A percentile compares a stretch with the other conserved stretches of the same genome.
These are phyloP conservation scores for Brachyistius frenatus DNA, from an alignment of 2,113 vertebrate species.

Conservation along the genomic window DNA sequence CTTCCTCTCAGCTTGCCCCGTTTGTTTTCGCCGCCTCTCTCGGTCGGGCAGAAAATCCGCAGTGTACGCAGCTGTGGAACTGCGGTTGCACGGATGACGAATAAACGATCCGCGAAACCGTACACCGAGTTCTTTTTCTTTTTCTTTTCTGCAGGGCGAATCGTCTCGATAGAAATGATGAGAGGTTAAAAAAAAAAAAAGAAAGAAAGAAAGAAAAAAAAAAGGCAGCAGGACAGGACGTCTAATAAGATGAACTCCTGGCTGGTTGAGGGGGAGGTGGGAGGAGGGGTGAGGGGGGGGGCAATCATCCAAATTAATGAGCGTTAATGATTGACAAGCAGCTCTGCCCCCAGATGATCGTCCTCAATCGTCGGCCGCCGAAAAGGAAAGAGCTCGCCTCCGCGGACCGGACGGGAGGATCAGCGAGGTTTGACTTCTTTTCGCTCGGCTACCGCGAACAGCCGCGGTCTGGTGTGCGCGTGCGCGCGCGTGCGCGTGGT, in stretches of 20 bases:
- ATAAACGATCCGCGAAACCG: constrained; percentile 59
- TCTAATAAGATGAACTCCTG: constrained; percentile 56
- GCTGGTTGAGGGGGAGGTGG: constrained; percentile 31
- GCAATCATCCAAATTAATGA: constrained; percentile 75
- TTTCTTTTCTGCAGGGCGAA: constrained; percentile 22
- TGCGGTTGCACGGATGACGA: constrained; percentile 71
- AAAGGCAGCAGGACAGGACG: constrained; percentile 34
- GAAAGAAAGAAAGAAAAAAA: constrained; percentile 27
- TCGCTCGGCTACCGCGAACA: constrained; percentile 30
- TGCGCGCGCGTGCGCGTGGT: constrained; percentile 3
- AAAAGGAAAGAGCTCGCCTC: constrained; percentile 48
- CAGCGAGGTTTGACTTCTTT: neutral
- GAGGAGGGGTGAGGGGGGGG: neutral
- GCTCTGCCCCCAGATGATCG: constrained; percentile 42
- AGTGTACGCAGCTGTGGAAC: constrained; percentile 68
- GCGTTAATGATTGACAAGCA: constrained; percentile 56
- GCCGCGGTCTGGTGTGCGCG: constrained; percentile 26
- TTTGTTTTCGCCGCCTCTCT: constrained; percentile 69
- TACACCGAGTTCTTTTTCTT: constrained; percentile 31
- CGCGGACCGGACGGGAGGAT: constrained; percentile 31
- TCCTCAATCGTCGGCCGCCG: constrained; percentile 34
- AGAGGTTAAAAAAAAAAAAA: constrained; percentile 15
- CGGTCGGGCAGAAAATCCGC: constrained; percentile 63
- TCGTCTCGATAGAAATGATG: constrained; percentile 45
- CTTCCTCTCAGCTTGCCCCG: constrained; percentile 59